A percentile compares a stretch with the other conserved stretches of the same genome.
These are phyloP conservation scores for Rhinopomastus cyanomelas DNA, from an alignment of 2,113 vertebrate genomes.

Conservation along the genomic window DNA sequence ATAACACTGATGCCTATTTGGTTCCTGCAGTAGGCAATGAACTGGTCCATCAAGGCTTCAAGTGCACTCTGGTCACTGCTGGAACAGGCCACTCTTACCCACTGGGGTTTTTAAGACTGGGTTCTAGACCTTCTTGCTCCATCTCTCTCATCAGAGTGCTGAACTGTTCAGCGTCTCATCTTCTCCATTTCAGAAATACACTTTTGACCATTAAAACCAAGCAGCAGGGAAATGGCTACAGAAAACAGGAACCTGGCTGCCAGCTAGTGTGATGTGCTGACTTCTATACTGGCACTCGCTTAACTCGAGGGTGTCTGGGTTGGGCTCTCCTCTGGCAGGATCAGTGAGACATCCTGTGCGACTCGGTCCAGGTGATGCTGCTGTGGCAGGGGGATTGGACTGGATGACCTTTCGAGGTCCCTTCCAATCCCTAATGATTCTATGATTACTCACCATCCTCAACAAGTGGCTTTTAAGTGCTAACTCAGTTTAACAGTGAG, in stretches of 20 bases:
- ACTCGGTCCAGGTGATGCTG: too few species aligned
- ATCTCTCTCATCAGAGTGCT: neutral
- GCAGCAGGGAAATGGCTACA: neutral
- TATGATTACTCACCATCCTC: neutral
- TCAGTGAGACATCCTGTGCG: too few species aligned
- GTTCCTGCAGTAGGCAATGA: neutral
- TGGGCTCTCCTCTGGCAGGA: neutral
- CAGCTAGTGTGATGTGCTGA: neutral
- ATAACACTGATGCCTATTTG: slow-evolving; percentile 7
- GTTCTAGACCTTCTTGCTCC: neutral
- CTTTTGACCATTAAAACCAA: neutral
- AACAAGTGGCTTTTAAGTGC: neutral
- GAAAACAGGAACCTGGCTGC: neutral
- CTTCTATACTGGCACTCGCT: neutral
- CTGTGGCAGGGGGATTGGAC: too few species aligned
- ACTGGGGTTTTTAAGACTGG: neutral
- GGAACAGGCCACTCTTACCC: neutral
- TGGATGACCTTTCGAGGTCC: too few species aligned
- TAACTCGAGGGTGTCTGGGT: neutral
- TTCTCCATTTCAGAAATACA: neutral
- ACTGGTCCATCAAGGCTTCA: neutral
- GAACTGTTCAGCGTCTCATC: fast-evolving
- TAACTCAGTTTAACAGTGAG: neutral
- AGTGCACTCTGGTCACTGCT: neutral
- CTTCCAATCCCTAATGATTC: too few species aligned